Evolutionary conservation across 2,113 vertebrate species (phyloP), one percentile per base, ranked within the genome.

Genomic region (Solea senegalensis): DNA sequence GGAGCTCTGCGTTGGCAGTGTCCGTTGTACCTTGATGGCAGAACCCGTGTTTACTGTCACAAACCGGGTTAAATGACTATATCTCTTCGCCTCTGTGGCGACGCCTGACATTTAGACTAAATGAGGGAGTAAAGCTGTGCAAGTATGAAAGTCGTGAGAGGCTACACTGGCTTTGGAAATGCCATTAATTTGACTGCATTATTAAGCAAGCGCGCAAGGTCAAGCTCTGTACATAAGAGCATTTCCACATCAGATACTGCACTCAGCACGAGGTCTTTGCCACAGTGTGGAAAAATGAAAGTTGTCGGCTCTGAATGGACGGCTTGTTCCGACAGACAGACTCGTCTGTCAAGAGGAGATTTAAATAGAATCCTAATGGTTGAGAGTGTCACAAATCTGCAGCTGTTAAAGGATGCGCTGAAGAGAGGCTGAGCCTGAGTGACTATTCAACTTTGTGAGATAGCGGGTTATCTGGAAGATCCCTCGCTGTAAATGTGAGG

Each of bases 381-480:
- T 69, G 63, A 72, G 65, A 74, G 60, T 68, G 81, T 87, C 83
- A 81, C 83, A 80, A 73, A 86, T 79, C 56, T 81, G 78, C 56
- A 48, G 76, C 76, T n/a, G 54, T 76, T 73, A 65, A 74, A 78
- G 78, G 79, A 86, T 65, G 65, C 85, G 85, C 76, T 71, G 88
- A 81, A 78, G 85, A 76, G 66, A 68, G 75, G 86, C 78, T 51
- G 82, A 8, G 5, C 68, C 74, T 84, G 72, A 88, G 64, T 65
- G 85, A 83, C 85, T 74, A 48, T 75, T 84, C 69, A 88, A 84
- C 88, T 90, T 85, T 84, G 73, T 46, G 77, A 84, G 79, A 82
- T 86, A 81, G 83, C 71, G 76, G 82, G 69, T 83, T 90, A 88
- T 91, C 83, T 77, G 65, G 52, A 51, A 69, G 78, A 91, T 86